Conservation (phyloP, 2,113 vertebrate species). For the Bubo bubo region DNA sequence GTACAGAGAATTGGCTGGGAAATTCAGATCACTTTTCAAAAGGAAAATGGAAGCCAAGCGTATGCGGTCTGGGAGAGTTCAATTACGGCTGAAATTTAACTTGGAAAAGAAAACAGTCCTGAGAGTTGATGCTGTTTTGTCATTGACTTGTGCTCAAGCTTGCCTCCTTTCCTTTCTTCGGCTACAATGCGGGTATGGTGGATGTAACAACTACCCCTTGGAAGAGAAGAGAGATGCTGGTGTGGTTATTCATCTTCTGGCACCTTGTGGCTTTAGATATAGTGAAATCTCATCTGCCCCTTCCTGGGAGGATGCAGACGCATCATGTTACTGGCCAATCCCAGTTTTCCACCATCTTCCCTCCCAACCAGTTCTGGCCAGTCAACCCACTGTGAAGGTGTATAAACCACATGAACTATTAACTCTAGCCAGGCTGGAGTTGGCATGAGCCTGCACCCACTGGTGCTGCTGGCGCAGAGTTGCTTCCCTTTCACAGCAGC, state of each 20-base stretch:
- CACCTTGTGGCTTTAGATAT: neutral
- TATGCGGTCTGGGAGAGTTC: neutral
- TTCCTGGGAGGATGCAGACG: neutral
- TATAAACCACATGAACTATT: neutral
- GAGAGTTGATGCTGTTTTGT: neutral
- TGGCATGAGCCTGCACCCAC: rapidly evolving
- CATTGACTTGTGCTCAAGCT: neutral
- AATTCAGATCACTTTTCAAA: slow-evolving; percentile 44
- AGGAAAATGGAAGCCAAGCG: slow-evolving; percentile 38
- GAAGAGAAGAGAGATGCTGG: neutral
- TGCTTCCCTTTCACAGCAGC: neutral
- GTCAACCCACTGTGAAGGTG: neutral
- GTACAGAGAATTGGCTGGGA: slow-evolving; percentile 32
- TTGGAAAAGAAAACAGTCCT: slow-evolving; percentile 22
- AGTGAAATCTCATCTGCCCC: neutral
- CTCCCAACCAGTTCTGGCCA: neutral
- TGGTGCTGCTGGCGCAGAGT: neutral
- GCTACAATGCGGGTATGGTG: rapidly evolving
- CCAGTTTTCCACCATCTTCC: neutral
- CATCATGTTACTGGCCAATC: neutral
- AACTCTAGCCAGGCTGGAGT: neutral
- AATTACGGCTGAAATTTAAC: slow-evolving; percentile 48
- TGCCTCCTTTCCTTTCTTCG: neutral
- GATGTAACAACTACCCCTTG: neutral
- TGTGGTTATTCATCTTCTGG: neutral